Conservation (phyloP, 2,888 invertebrate species). For the Nomada goodeniana region DNA sequence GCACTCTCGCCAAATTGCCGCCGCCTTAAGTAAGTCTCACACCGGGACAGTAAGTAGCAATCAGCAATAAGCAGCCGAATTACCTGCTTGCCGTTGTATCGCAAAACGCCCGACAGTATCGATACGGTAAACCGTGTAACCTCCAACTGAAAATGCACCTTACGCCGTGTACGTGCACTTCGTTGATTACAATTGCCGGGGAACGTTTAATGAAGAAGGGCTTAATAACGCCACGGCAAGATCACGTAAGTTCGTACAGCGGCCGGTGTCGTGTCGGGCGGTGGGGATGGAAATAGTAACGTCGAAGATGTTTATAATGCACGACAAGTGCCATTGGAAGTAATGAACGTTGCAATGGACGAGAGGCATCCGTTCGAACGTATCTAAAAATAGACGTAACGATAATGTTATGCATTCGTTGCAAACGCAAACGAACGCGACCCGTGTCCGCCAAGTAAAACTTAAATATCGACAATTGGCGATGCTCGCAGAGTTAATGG, state of each 20-base stretch:
- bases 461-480: conserved; percentile 21
- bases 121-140: background rate
- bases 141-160: background rate
- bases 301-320: background rate
- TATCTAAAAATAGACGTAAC: background rate
- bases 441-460: background rate
- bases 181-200: conserved; percentile 15
- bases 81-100: conserved; percentile 4
- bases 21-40: conserved; percentile 24
- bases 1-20: conserved; percentile 30
- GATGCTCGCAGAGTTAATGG: conserved; percentile 4
- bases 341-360: background rate
- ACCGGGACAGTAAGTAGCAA: conserved; percentile 9
- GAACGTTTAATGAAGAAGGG: conserved; percentile 10
- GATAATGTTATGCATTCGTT: background rate
- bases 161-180: background rate
- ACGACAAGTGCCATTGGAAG: background rate
- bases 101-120: conserved; percentile 2
- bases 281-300: background rate
- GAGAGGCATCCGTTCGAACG: background rate
- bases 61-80: conserved; percentile 26
- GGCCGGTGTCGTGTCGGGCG: background rate
- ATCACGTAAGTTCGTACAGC: background rate
- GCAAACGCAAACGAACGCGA: background rate
- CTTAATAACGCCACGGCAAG: background rate